Conservation (phyloP, 2,888 invertebrate genomes). For the Parnassius smintheus region DNA sequence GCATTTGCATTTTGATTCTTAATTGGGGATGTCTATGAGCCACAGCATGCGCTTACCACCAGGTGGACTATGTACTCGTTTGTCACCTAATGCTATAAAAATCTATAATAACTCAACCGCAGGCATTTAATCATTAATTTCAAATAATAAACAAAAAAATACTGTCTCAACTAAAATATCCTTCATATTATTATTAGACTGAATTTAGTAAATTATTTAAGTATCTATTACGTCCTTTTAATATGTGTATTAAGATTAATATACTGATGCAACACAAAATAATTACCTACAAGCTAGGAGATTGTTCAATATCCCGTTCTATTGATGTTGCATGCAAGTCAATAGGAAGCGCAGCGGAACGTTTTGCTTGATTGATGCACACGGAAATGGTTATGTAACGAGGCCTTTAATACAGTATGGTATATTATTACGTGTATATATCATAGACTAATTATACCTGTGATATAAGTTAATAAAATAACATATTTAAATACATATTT, state of each 20-base stretch:
- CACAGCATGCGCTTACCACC: too few relatives aligned
- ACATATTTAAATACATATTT: too few relatives aligned
- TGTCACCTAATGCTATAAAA: too few relatives aligned
- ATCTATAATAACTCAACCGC: too few relatives aligned
- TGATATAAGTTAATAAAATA: neutral
- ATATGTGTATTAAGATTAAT: constrained; percentile 14
- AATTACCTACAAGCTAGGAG: constrained; percentile 50
- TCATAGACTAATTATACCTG: neutral
- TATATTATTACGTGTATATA: neutral
- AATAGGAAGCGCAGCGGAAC: constrained; percentile 24
- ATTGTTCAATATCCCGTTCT: constrained; percentile 59
- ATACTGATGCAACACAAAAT: constrained; percentile 12
- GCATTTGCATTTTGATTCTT: too few relatives aligned
- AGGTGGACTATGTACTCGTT: too few relatives aligned
- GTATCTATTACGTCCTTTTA: neutral
- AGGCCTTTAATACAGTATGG: constrained; percentile 7
- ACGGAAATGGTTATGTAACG: constrained; percentile 17
- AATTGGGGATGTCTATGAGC: too few relatives aligned
- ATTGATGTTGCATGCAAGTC: constrained; percentile 23
- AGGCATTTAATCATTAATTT: too few relatives aligned
- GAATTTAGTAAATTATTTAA: too few relatives aligned
- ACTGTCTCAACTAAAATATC: too few relatives aligned
- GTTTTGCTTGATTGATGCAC: constrained; percentile 18
- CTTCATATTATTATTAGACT: too few relatives aligned
- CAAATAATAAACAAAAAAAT: too few relatives aligned